Base-by-base conservation (phyloP, 2,113 vertebrate genomes). In the Elachura formosa region DNA sequence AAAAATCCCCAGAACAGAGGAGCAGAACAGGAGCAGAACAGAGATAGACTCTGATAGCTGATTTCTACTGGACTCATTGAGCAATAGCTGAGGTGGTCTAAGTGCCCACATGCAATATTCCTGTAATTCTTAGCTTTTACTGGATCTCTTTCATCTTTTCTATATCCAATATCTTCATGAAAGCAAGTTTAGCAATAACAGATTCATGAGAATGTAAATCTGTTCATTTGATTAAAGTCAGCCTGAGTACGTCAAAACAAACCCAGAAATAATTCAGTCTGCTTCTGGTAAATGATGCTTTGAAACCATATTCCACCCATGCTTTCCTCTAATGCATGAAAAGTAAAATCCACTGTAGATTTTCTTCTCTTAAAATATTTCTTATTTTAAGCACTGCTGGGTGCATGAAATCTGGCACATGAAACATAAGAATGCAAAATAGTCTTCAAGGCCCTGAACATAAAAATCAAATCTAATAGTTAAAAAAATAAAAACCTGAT, bases 391-490 rank as follows among this genome's bases (percentile, higher is more conserved):
- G 45, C 84, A 79, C 21, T 75, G 49, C 58, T 73, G 84, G 84
- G 41, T 54, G 26, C 83, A 80, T 74, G 48, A 87, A 66, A 64
- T 90, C 76, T 76, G 45, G 58, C 62, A 85, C 29, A 82, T n/a
- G 41, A 91, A 94, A 84, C 68, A 93, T 34, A 61, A 83, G 74
- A 82, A 17, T 69, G 79, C 71, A 89, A 81, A 90, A 86, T 10
- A 45, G 67, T 49, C 69, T 89, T 94, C 71, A 75, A 90, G 25
- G 48, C 26, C 49, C 52, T 84, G 73, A 89, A 82, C 20, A 52
- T 55, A 84, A 87, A 94, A 93, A 92, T 92, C 34, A 87, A 84
- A 79, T 87, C 69, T 73, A 87, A 87, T 84, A 82, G 69, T 29
- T 16, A 3, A 4, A 16, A 68, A 68, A 66, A 24, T 18, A 48